Conservation (phyloP, 2,888 invertebrate species). For the Hofmannophila pseudospretella region DNA sequence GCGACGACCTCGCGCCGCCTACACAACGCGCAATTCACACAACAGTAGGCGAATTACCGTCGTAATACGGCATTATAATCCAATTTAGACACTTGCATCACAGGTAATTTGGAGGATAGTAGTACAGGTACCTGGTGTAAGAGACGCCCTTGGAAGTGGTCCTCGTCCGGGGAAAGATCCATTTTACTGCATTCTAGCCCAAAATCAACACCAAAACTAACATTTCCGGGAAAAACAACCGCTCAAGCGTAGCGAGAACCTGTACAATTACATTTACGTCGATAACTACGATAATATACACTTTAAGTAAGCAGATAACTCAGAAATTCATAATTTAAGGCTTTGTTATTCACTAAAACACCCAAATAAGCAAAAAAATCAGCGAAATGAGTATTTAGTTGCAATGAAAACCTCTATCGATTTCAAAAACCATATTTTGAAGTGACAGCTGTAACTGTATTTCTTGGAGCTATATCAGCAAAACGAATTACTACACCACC, state of each 20-base stretch:
- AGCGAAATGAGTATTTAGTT: background rate
- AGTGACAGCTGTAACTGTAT: slow-evolving; percentile 7
- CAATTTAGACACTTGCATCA: slow-evolving; percentile 1
- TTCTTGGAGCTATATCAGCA: slow-evolving; percentile 2
- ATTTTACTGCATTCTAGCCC: slow-evolving; percentile 41
- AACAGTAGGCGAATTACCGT: background rate
- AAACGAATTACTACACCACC: too few species aligned
- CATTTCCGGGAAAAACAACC: slow-evolving; percentile 49
- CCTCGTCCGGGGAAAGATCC: slow-evolving; percentile 88
- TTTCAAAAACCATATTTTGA: slow-evolving; percentile 4
- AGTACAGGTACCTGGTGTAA: slow-evolving; percentile 81
- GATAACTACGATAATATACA: background rate
- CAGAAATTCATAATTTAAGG: background rate
- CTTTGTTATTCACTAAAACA: background rate
- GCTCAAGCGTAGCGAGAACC: slow-evolving; percentile 49
- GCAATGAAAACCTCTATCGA: slow-evolving; percentile 8
- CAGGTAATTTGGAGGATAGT: too few species aligned
- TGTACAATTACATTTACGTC: slow-evolving; percentile 14
- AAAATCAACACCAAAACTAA: slow-evolving; percentile 34
- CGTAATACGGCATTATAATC: slow-evolving; percentile 9
- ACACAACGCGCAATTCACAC: slow-evolving; percentile 8
- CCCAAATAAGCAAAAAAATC: background rate
- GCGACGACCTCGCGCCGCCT: slow-evolving; percentile 16
- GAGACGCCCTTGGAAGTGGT: slow-evolving; percentile 86
- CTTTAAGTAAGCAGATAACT: background rate